A percentile compares a stretch with the other conserved stretches of the same genome.
Conservation (phyloP, 2,888 invertebrate genomes). For the Latrodectus hesperus region DNA sequence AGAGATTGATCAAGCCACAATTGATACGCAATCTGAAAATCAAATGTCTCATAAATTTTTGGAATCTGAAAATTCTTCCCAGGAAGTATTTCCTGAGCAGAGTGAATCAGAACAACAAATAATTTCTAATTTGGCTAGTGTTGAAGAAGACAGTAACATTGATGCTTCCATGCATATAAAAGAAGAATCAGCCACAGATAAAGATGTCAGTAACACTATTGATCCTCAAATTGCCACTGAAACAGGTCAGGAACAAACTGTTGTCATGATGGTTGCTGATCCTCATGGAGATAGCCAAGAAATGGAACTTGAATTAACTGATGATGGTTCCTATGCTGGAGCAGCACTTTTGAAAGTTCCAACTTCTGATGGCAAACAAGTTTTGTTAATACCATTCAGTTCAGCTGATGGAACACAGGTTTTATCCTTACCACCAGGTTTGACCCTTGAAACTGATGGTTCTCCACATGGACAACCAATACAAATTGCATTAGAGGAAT, state of each 20-base stretch:
- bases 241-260: slow-evolving; percentile 39
- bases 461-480: slow-evolving; percentile 15
- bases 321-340: slow-evolving; percentile 47
- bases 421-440: slow-evolving; percentile 52
- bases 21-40: background rate
- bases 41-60: slow-evolving; percentile 19
- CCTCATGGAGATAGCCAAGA: slow-evolving; percentile 43
- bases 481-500: slow-evolving; percentile 47
- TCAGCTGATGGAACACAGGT: slow-evolving; percentile 52
- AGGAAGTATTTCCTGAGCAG: background rate
- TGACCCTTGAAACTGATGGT: slow-evolving; percentile 35
- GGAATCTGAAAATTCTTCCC: background rate
- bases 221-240: background rate
- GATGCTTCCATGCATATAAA: background rate
- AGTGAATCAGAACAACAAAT: slow-evolving; percentile 15
- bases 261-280: slow-evolving; percentile 63
- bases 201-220: background rate
- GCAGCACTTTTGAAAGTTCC: slow-evolving; percentile 61
- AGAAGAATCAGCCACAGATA: background rate
- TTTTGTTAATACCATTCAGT: slow-evolving; percentile 48
- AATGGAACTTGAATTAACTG: slow-evolving; percentile 54
- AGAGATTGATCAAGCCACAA: background rate
- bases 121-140: slow-evolving; percentile 1
- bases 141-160: slow-evolving; percentile 1
- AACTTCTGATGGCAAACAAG: slow-evolving; percentile 63